Base-by-base conservation (phyloP, 2,888 invertebrate genomes). In the Conistra vaccinii region DNA sequence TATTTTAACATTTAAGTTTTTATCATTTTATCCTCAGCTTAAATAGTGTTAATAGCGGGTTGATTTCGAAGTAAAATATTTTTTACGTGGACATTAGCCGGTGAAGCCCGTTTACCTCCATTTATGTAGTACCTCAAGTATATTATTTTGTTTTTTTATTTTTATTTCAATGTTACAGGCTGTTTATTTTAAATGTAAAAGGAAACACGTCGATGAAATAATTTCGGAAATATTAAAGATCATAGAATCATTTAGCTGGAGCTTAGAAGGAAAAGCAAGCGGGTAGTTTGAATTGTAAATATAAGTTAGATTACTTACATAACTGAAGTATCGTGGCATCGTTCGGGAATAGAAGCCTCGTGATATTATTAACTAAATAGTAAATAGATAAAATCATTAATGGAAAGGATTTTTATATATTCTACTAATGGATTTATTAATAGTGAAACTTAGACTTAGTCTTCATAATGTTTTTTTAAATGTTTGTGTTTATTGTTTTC, bases 351-450 rank as follows among this genome's bases (percentile, higher is more conserved):
- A 91, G 91, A 93, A 87, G 95, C 96, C 96, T 95, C 96, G 96
- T 96, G 96, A 96, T 96, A 96, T 96, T 95, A 95, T 94, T 93
- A 95, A 95, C 92, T 95, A 95, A 94, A 95, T 96, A 96, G 95
- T 93, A 92, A 95, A 95, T 96, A 96, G 95, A 95, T 95, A 93
- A 95, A 96, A 96, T 95, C 96, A 95, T 95, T 96, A 95, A 94
- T 92, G 95, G 95, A 96, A 95, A 95, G 91, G 95, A 95, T 95
- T 96, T 96, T 96, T 96, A 96, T 96, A 96, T 96, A 96, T 96
- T 96, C 95, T 95, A 95, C 94, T 96, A 95, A 96, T 95, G 94
- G 95, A 95, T 96, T 95, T 94, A 96, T 95, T 93, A 90, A 92
- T 96, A 95, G 95, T 94, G 90, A 95, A 96, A 95, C 95, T 92